A percentile compares a stretch with the other conserved stretches of the same genome.
phyloP scores from a whole-genome alignment of 2,113 vertebrate genomes.

The Pimephales promelas region DNA sequence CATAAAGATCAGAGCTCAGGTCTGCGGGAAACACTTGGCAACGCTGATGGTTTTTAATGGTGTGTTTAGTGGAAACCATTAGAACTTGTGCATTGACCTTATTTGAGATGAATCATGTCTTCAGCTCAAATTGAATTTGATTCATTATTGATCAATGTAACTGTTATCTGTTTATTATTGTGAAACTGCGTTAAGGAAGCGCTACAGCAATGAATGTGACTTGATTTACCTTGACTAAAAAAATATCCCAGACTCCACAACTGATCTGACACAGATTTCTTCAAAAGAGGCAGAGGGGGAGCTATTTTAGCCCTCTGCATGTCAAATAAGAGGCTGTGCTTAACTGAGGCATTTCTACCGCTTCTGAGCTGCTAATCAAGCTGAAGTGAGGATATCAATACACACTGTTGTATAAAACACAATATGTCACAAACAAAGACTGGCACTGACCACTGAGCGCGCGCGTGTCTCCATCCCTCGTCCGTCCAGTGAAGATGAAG shows the following conservation, averaged over 20 bases:
- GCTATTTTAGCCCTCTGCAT: conserved; percentile 36
- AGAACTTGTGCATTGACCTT: no score
- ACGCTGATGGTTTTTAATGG: no score
- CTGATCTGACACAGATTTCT: background rate
- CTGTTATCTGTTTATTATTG: background rate
- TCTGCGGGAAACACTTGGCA: no score
- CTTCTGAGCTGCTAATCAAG: background rate
- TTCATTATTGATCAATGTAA: background rate
- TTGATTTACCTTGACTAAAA: background rate
- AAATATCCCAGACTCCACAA: background rate
- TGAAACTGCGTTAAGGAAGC: background rate
- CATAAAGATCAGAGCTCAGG: no score
- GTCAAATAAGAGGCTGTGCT: background rate
- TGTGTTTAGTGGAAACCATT: no score
- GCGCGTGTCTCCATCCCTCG: conserved; percentile 49
- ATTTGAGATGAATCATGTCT: background rate
- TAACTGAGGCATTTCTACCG: background rate
- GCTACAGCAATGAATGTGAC: background rate
- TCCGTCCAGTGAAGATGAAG: conserved; percentile 42
- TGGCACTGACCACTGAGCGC: conserved; percentile 34
- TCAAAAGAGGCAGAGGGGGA: background rate
- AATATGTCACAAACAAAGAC: conserved; percentile 28
- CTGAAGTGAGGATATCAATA: background rate
- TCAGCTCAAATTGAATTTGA: background rate
- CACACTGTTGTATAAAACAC: background rate